These are phyloP conservation scores for Holocentrus rufus DNA, from an alignment of 2,797 vertebrate genomes.

Conservation along the genomic window DNA sequence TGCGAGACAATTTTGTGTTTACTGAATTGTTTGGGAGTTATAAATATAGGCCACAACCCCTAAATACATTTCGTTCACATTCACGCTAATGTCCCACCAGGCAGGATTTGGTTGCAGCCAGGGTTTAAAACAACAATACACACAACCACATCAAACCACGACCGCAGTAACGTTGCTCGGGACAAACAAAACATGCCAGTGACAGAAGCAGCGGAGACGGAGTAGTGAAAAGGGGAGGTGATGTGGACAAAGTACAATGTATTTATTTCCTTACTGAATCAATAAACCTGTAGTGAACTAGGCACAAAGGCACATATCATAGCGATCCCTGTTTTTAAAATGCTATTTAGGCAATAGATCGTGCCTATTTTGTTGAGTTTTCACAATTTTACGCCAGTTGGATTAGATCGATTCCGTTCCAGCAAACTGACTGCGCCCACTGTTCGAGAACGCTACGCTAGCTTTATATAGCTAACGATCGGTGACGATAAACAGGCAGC, in stretches of 20 bases:
- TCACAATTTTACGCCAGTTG: neutral
- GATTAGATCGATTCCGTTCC: constrained; percentile 34
- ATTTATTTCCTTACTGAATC: no score
- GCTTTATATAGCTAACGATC: constrained; percentile 73
- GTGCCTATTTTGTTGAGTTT: neutral
- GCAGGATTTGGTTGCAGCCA: no score
- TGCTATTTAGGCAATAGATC: accelerated
- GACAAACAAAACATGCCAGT: neutral
- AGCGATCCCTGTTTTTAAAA: no score
- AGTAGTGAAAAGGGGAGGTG: constrained; percentile 39
- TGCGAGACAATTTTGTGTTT: no score
- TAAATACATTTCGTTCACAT: no score
- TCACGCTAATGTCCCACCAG: no score
- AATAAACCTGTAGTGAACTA: accelerated
- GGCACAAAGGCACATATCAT: no score
- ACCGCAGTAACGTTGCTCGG: neutral
- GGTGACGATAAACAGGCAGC: constrained; percentile 65
- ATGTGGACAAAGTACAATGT: neutral
- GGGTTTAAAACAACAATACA: no score
- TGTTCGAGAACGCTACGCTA: constrained; percentile 58
- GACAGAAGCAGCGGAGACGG: neutral
- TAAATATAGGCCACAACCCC: no score
- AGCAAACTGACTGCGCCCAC: constrained; percentile 69
- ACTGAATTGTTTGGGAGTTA: no score
- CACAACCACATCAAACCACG: neutral